Base-by-base conservation (phyloP, 2,888 invertebrate species). In the Alitta virens region DNA sequence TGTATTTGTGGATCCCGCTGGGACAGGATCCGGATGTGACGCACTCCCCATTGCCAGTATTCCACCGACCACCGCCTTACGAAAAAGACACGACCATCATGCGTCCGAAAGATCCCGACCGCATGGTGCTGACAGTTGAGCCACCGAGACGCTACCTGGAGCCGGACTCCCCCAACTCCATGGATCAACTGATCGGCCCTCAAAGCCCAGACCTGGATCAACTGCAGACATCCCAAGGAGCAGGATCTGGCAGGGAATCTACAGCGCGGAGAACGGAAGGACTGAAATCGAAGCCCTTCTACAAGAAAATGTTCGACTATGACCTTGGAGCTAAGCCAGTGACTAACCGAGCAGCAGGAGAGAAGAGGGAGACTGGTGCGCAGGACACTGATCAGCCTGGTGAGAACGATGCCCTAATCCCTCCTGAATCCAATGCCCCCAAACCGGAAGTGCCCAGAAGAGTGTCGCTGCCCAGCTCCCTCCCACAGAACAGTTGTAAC, bases 1-100 rank as follows among this genome's bases (percentile, higher is more conserved):
- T 33, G 33, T 33, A 33, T 33, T 33, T 33, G 33, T 33, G 33
- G 33, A 33, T 33, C 33, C 33, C 33, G 33, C 33, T 33, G 33
- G 33, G 33, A 33, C 58, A 66, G 66, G 63, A 65, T 25, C 60
- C 60, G 2, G 58, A 65, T 16, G 67, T 67, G 18, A 61, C 63
- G 26, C 55, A 56, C 56, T 59, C 67, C 2, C 57, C 60, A 5
- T 53, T 67, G 40, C 67, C 67, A 14, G 64, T 65, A 18, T 67
- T 64, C 49, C 56, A 63, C 14, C 60, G 56, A 21, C 62, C 64
- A 14, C 60, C 63, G 33, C 61, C 66, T n/a, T 46, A 52, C 24
- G 64, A 64, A 18, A 52, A 55, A 7, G 61, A 64, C 46, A 38
- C 54, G 14, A 59, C 64, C 33, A 33, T 64, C 24, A 64, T 64